phyloP scores from a whole-genome alignment of 23 tunicate genomes.

The Trididemnum clinides region DNA sequence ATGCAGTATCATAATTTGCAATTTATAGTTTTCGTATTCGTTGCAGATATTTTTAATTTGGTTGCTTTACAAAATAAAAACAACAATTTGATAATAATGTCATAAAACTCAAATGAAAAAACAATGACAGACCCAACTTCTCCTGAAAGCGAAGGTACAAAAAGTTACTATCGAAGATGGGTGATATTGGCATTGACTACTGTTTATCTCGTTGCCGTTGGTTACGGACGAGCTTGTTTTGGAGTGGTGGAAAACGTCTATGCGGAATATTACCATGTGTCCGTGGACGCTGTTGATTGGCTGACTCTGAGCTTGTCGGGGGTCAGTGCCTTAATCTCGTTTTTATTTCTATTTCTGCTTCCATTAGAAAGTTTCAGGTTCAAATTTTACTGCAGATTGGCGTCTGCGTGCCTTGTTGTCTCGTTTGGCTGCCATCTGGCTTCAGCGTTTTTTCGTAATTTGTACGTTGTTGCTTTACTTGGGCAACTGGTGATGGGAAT shows the following conservation, averaged over 20 bases:
- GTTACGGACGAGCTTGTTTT: constrained; percentile 55
- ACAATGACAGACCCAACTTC: too few species aligned
- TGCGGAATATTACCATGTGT: constrained; percentile 38
- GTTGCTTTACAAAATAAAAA: too few species aligned
- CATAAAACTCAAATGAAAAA: too few species aligned
- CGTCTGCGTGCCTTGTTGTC: constrained; percentile 21
- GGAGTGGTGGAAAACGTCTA: constrained; percentile 79
- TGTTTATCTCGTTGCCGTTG: constrained; percentile 30
- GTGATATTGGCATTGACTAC: background rate
- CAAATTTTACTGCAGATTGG: constrained; percentile 33
- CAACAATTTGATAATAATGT: too few species aligned
- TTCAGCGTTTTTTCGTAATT: background rate
- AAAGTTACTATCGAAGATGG: constrained; percentile 31
- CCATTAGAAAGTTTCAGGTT: constrained; percentile 31
- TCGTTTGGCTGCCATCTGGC: constrained; percentile 26
- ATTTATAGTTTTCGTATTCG: too few species aligned
- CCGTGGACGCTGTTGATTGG: constrained; percentile 66
- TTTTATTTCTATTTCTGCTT: constrained; percentile 8
- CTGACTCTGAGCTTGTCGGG: constrained; percentile 45
- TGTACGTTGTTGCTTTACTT: constrained; percentile 1
- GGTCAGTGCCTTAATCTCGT: constrained; percentile 22
- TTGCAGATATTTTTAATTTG: too few species aligned
- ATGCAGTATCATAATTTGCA: too few species aligned
- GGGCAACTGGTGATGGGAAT: constrained; percentile 70
- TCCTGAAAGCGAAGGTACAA: too few species aligned